phyloP scores from a whole-genome alignment of 2,113 vertebrate genomes.

The Perca schrenkii region DNA sequence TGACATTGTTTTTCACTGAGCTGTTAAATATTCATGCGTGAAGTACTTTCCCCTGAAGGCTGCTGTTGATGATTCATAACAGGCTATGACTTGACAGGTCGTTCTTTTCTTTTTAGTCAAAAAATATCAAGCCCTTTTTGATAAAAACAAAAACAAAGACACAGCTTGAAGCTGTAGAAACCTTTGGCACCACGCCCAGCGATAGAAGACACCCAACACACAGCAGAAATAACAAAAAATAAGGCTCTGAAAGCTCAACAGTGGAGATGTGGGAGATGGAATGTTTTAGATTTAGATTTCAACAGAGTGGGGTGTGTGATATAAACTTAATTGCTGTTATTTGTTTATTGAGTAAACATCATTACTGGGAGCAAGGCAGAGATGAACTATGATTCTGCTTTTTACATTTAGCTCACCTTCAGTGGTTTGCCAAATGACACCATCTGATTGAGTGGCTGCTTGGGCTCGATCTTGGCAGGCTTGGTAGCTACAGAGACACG shows the following conservation, averaged over 20 bases:
- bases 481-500: slow-evolving; percentile 89
- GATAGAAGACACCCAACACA: slow-evolving; percentile 15
- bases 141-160: slow-evolving; percentile 14
- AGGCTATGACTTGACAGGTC: slow-evolving; percentile 5
- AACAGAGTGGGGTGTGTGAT: not conserved
- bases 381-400: not conserved
- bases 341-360: not conserved
- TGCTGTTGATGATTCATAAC: slow-evolving; percentile 38
- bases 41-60: slow-evolving; percentile 28
- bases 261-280: not conserved
- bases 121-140: slow-evolving; percentile 28
- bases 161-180: slow-evolving; percentile 20
- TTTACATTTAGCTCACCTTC: slow-evolving; percentile 86
- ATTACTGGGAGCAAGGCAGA: not conserved
- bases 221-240: not conserved
- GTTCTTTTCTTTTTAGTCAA: slow-evolving; percentile 35
- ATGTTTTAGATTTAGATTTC: not conserved
- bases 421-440: slow-evolving; percentile 89
- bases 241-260: slow-evolving; percentile 18
- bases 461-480: slow-evolving; percentile 90
- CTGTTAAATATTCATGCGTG: slow-evolving; percentile 57
- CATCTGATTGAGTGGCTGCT: slow-evolving; percentile 83
- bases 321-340: not conserved
- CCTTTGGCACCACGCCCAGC: not conserved
- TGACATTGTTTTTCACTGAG: slow-evolving; percentile 39